Conservation (phyloP, 1,140 invertebrate genomes). For the Drosophila serrata region DNA sequence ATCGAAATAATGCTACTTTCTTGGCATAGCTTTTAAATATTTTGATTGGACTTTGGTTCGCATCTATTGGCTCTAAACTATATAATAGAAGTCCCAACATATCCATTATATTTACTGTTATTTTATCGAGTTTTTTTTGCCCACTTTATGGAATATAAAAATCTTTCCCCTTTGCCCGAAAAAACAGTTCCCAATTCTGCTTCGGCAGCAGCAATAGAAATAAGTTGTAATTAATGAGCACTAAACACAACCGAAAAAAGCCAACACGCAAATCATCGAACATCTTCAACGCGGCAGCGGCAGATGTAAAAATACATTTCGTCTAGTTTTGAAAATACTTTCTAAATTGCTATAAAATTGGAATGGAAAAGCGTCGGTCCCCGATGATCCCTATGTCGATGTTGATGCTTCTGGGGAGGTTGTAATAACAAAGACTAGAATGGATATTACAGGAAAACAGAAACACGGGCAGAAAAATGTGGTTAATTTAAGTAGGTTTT, state of each 20-base stretch:
- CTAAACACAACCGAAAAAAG: slow-evolving; percentile 47
- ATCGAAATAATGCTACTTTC: too few relatives aligned
- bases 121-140: neutral
- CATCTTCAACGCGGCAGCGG: slow-evolving; percentile 24
- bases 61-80: too few relatives aligned
- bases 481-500: neutral
- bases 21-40: neutral
- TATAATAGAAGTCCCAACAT: too few relatives aligned
- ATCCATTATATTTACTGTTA: too few relatives aligned
- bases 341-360: slow-evolving; percentile 70
- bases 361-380: slow-evolving; percentile 23
- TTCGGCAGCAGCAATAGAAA: slow-evolving; percentile 7
- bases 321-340: slow-evolving; percentile 63
- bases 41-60: too few relatives aligned
- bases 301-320: slow-evolving; percentile 70
- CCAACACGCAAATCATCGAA: slow-evolving; percentile 50
- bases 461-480: neutral
- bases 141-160: neutral
- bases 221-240: slow-evolving; percentile 68
- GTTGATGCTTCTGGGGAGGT: slow-evolving; percentile 2
- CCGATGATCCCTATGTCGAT: slow-evolving; percentile 8
- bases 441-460: slow-evolving; percentile 7
- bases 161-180: neutral
- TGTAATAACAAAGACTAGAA: slow-evolving; percentile 38
- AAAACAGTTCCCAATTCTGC: neutral